Conservation (phyloP, 1,140 invertebrate species). For the Drosophila burlai region DNA sequence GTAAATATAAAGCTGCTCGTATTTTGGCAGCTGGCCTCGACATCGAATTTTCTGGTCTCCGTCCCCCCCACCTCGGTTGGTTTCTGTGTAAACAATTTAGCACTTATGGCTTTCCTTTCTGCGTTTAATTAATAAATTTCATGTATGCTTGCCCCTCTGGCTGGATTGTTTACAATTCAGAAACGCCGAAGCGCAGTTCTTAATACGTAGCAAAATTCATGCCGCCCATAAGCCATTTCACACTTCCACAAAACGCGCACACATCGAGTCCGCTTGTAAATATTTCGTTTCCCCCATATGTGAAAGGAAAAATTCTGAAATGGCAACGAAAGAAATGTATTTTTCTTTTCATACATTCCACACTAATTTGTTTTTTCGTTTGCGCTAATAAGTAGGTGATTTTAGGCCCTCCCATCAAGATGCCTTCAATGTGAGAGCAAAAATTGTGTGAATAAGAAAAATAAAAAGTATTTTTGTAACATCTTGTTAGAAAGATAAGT, state of each 20-base stretch:
- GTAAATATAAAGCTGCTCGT: slow-evolving; percentile 61
- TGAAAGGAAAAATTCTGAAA: slow-evolving; percentile 49
- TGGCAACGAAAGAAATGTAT: slow-evolving; percentile 9
- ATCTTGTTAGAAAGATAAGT: background rate
- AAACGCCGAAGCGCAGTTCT: slow-evolving; percentile 65
- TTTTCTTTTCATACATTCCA: slow-evolving; percentile 10
- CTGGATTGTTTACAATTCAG: slow-evolving; percentile 52
- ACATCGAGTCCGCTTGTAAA: slow-evolving; percentile 18
- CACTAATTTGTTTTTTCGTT: slow-evolving; percentile 7
- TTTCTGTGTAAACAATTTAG: slow-evolving; percentile 62
- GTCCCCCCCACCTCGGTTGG: slow-evolving; percentile 4
- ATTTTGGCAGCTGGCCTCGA: slow-evolving; percentile 70
- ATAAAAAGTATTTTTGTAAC: background rate
- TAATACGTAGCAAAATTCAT: slow-evolving; percentile 30
- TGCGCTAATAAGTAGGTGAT: slow-evolving; percentile 8
- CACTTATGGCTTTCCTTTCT: slow-evolving; percentile 50
- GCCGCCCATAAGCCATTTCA: slow-evolving; percentile 38
- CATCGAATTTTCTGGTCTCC: slow-evolving; percentile 14
- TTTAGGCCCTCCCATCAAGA: slow-evolving; percentile 5
- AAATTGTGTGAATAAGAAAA: background rate
- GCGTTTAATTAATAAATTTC: slow-evolving; percentile 69
- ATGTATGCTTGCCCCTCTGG: slow-evolving; percentile 24
- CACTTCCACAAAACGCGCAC: slow-evolving; percentile 20
- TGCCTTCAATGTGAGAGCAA: background rate
- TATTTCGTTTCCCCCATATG: slow-evolving; percentile 32